phyloP scores from a whole-genome alignment of 1,140 invertebrate species.

The Choristoneura fumiferana region DNA sequence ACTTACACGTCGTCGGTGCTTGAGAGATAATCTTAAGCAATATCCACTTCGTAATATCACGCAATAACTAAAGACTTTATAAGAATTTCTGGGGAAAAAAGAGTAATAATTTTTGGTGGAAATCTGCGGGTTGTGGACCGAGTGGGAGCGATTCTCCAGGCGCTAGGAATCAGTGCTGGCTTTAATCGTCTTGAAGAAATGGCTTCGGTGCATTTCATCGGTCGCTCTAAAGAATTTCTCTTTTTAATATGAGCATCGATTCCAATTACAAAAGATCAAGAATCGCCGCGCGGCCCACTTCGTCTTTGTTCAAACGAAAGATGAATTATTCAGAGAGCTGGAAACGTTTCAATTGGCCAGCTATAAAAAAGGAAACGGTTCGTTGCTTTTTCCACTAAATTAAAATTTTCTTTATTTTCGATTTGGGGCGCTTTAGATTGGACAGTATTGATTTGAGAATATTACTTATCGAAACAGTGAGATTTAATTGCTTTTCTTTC shows the following conservation, averaged over 20 bases:
- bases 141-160: not conserved
- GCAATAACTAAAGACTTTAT: not conserved
- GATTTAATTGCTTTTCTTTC: not conserved
- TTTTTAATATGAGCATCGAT: slow-evolving; percentile 78
- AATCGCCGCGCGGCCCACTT: slow-evolving; percentile 75
- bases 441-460: slow-evolving; percentile 39
- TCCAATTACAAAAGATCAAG: slow-evolving; percentile 78
- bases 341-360: slow-evolving; percentile 77
- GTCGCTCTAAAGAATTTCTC: slow-evolving; percentile 70
- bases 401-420: slow-evolving; percentile 74
- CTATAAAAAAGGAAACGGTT: slow-evolving; percentile 77
- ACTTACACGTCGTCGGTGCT: slow-evolving; percentile 1
- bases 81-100: not conserved
- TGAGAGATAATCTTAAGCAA: slow-evolving; percentile 12
- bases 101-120: slow-evolving; percentile 1
- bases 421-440: slow-evolving; percentile 51
- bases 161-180: slow-evolving; percentile 48
- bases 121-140: slow-evolving; percentile 4
- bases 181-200: slow-evolving; percentile 66
- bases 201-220: slow-evolving; percentile 73
- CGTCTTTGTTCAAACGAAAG: slow-evolving; percentile 78
- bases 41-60: slow-evolving; percentile 1
- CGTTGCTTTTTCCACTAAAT: slow-evolving; percentile 77
- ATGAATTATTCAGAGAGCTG: slow-evolving; percentile 78
- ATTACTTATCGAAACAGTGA: slow-evolving; percentile 16